Evolutionary conservation across 2,797 vertebrate genomes (phyloP).

Genomic region (Chelon auratus): DNA sequence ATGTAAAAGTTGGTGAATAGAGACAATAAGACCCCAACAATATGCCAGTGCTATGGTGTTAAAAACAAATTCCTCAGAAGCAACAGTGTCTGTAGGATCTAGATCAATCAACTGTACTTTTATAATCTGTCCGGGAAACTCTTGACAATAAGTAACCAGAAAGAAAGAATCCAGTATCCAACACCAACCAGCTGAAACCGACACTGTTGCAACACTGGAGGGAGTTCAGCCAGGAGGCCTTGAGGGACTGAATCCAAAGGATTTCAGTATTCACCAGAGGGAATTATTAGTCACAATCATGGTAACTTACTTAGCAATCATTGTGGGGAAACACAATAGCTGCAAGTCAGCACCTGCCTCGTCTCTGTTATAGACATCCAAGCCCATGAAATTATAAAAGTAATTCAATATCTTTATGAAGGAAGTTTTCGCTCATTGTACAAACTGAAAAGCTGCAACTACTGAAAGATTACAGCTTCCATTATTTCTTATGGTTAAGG

Average conservation of each 20-base stretch:
- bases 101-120: not conserved
- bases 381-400: not conserved
- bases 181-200: constrained; percentile 25
- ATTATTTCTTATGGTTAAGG: constrained; percentile 2
- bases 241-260: constrained; percentile 11
- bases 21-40: constrained; percentile 11
- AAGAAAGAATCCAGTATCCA: not conserved
- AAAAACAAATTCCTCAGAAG: not conserved
- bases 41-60: too few relatives aligned
- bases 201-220: constrained; percentile 37
- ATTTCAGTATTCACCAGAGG: constrained; percentile 27
- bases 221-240: constrained; percentile 16
- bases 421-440: not conserved
- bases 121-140: not conserved
- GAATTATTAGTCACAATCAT: constrained; percentile 32
- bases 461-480: not conserved
- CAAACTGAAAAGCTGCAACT: too few relatives aligned
- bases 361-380: not conserved
- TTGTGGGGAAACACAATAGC: not conserved
- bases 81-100: not conserved
- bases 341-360: not conserved
- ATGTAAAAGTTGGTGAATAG: constrained; percentile 47
- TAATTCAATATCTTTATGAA: not conserved
- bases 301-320: not conserved
- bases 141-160: constrained; percentile 30